Conservation (phyloP, 2,888 invertebrate genomes). For the Drosophila peninsularis region DNA sequence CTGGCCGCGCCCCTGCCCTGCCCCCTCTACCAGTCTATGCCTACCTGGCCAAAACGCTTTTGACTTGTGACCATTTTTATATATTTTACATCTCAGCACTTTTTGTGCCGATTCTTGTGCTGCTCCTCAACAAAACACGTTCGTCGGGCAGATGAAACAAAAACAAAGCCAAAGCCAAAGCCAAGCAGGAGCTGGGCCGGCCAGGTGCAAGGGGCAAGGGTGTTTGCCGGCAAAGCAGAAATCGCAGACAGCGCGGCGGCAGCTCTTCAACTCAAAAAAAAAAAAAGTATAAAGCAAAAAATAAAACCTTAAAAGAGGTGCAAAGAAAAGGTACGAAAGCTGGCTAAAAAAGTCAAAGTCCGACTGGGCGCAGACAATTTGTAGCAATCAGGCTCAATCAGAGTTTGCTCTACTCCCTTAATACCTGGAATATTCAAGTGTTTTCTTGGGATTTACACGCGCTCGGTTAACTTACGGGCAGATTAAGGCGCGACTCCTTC, state of each 20-base stretch:
- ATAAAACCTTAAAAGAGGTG: background rate
- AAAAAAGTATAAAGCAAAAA: background rate
- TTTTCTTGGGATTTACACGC: conserved; percentile 81
- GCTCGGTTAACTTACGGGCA: conserved; percentile 65
- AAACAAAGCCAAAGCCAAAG: conserved; percentile 44
- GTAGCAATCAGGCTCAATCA: conserved; percentile 52
- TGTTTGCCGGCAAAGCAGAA: conserved; percentile 60
- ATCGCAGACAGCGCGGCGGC: conserved; percentile 75
- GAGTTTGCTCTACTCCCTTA: conserved; percentile 38
- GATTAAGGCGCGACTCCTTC: conserved; percentile 52
- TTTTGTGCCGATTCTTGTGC: conserved; percentile 31
- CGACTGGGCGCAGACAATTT: conserved; percentile 71
- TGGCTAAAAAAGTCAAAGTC: conserved; percentile 39
- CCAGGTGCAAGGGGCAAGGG: conserved; percentile 8
- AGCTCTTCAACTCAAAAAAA: conserved; percentile 28
- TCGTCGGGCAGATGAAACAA: conserved; percentile 78
- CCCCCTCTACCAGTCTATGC: background rate
- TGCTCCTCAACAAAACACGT: conserved; percentile 66
- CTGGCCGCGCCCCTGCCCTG: conserved; percentile 11
- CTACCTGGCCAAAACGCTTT: conserved; percentile 62
- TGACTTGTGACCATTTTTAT: conserved; percentile 74
- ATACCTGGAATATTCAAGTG: conserved; percentile 84
- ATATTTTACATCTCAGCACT: conserved; percentile 57
- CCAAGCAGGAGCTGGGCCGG: conserved; percentile 21
- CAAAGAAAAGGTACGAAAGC: conserved; percentile 5